Conservation (phyloP, 1,140 invertebrate genomes). For the Macrocentrus cingulum region DNA sequence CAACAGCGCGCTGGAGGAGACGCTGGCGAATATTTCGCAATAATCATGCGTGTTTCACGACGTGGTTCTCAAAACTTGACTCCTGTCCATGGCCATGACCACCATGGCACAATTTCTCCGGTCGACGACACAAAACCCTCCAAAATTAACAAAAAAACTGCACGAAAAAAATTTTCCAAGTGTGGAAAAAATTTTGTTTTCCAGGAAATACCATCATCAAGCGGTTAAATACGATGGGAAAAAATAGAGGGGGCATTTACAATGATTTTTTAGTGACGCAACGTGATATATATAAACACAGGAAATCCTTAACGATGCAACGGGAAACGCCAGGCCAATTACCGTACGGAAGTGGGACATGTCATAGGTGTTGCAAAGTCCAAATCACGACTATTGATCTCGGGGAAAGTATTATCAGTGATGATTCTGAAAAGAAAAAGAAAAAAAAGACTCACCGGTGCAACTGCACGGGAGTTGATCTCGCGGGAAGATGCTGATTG, state of each 20-base stretch:
- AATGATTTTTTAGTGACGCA: no score
- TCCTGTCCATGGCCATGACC: constrained; percentile 24
- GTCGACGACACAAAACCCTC: constrained; percentile 10
- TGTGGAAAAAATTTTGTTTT: constrained; percentile 19
- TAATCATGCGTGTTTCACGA: neutral
- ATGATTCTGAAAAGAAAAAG: neutral
- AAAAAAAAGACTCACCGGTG: constrained; percentile 44
- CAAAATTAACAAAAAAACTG: no score
- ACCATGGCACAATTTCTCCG: constrained; percentile 11
- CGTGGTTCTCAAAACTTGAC: constrained; percentile 15
- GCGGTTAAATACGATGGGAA: no score
- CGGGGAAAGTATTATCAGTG: neutral
- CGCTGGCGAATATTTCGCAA: constrained; percentile 16
- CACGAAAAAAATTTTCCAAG: constrained; percentile 11
- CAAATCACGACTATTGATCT: neutral
- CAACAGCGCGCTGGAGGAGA: constrained; percentile 1
- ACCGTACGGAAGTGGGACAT: constrained; percentile 25
- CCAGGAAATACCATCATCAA: constrained; percentile 1
- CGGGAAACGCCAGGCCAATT: constrained; percentile 18
- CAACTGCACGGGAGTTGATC: constrained; percentile 52
- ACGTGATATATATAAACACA: constrained; percentile 2
- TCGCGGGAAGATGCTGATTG: constrained; percentile 54
- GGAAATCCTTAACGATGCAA: constrained; percentile 25
- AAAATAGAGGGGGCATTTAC: no score
- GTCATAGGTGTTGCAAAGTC: neutral